Evolutionary conservation across 2,113 vertebrate genomes (phyloP).

Genomic region (Calonectris borealis): DNA sequence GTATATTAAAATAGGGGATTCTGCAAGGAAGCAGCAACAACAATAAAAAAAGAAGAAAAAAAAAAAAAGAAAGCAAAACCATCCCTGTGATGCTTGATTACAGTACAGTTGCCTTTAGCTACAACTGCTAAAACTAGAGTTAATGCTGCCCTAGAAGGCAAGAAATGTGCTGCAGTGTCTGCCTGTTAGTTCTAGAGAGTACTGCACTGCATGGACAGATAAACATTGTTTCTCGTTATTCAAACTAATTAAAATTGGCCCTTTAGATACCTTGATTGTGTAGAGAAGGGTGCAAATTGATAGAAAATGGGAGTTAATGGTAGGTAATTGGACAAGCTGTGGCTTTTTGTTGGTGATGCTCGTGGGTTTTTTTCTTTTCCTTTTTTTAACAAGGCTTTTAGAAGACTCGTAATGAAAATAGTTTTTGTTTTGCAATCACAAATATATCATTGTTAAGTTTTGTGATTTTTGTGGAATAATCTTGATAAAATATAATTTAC

Average conservation of each 20-base stretch:
- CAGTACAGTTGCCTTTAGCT: conserved; percentile 58
- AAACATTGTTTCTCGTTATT: conserved; percentile 46
- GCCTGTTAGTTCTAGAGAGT: conserved; percentile 6
- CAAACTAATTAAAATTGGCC: conserved; percentile 54
- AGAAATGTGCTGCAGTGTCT: neutral
- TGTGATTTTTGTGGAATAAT: neutral
- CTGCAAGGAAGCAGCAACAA: conserved; percentile 36
- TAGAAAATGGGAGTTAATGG: conserved; percentile 63
- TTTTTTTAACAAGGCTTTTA: neutral
- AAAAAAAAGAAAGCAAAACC: neutral
- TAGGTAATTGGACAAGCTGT: conserved; percentile 62
- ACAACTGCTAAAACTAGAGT: conserved; percentile 28
- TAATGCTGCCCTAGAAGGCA: conserved; percentile 57
- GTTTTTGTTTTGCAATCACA: conserved; percentile 9
- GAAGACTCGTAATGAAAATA: conserved; percentile 10
- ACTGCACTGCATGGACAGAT: neutral
- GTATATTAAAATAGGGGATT: conserved; percentile 67
- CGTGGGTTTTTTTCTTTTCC: neutral
- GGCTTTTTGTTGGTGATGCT: neutral
- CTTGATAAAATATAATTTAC: neutral
- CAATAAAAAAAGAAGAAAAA: neutral
- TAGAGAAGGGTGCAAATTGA: conserved; percentile 50
- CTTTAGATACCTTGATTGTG: conserved; percentile 66
- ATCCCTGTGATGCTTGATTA: conserved; percentile 52
- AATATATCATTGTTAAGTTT: neutral